Base-by-base conservation (phyloP, 2,113 vertebrate species). In the Garra rufa region DNA sequence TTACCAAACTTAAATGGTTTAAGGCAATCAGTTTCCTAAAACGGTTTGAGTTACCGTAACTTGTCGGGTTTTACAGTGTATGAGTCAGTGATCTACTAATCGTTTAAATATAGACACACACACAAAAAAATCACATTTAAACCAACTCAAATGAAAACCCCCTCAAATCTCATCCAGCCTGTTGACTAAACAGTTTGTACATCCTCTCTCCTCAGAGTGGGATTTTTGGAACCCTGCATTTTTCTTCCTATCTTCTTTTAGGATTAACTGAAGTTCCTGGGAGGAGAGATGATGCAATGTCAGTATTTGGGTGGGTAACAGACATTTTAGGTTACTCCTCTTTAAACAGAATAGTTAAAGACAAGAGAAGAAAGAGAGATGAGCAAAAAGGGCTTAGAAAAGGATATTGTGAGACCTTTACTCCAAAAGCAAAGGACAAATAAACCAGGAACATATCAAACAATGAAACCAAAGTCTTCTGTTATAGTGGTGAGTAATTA, bases 251-350 rank as follows among this genome's bases (percentile, higher is more conserved):
- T 67, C 6, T 46, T 67, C 63, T 61, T n/a, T 59, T 7, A 65
- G 15, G 71, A 75, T 75, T 41, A 77, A 24, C 17, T 34, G 4
- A 70, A 52, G 17, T 46, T 30, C 17, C 15, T 70, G 63, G 79
- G 65, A 70, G 63, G 79, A 38, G 30, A 21, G 13, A 55, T 70
- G 44, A 70, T 70, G 65, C 11, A 70, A 81, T 48, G 48, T 41
- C 11, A 55, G 44, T 3, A 70, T 70, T 41, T 70, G 65, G 79
- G 65, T 55, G 63, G 26, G 79, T 55, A 24, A 34, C 43, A 65
- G 24, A 38, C 77, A 24, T 69, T 81, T 52, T 81, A 52, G 38
- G 30, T 24, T 38, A 70, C 79, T 81, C 65, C 79, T 81, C 44
- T 81, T 15, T 70, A 48, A 24, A 75, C 44, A 30, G 73, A 48